phyloP scores from a whole-genome alignment of 2,797 vertebrate genomes.

The Labeo calbasu region DNA sequence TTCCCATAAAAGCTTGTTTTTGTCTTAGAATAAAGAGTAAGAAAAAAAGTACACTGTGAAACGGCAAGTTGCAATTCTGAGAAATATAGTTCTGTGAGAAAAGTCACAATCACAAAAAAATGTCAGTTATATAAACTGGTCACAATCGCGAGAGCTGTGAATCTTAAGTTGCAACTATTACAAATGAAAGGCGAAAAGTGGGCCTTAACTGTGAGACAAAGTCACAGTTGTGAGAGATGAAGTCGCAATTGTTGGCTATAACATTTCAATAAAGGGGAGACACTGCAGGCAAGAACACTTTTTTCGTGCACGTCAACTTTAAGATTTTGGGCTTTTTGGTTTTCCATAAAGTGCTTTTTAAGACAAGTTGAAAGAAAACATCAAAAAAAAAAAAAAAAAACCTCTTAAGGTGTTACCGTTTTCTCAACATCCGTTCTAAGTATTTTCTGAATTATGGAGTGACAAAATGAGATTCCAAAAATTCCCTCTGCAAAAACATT shows the following conservation, averaged over 20 bases:
- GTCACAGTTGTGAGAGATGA: too few species aligned
- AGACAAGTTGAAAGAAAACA: too few species aligned
- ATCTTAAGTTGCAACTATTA: not conserved
- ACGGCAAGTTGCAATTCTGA: not conserved
- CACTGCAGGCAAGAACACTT: not conserved
- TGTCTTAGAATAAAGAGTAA: not conserved
- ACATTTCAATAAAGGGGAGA: too few species aligned
- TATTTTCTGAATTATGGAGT: too few species aligned
- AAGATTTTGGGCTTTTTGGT: too few species aligned
- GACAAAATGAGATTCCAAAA: too few species aligned
- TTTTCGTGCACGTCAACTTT: too few species aligned
- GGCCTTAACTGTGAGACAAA: not conserved
- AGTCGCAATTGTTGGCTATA: not conserved
- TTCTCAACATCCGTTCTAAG: too few species aligned
- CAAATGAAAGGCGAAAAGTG: not conserved
- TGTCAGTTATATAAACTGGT: not conserved
- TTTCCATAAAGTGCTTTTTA: too few species aligned
- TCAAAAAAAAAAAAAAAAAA: too few species aligned
- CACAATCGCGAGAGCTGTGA: not conserved
- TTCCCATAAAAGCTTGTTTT: not conserved
- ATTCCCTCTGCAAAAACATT: too few species aligned
- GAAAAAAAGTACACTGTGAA: not conserved
- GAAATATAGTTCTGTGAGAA: not conserved
- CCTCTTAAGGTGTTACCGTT: too few species aligned
- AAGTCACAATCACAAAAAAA: not conserved